Evolutionary conservation across 2,797 vertebrate genomes (phyloP).

Genomic region (Paramormyrops hopkinsi): DNA sequence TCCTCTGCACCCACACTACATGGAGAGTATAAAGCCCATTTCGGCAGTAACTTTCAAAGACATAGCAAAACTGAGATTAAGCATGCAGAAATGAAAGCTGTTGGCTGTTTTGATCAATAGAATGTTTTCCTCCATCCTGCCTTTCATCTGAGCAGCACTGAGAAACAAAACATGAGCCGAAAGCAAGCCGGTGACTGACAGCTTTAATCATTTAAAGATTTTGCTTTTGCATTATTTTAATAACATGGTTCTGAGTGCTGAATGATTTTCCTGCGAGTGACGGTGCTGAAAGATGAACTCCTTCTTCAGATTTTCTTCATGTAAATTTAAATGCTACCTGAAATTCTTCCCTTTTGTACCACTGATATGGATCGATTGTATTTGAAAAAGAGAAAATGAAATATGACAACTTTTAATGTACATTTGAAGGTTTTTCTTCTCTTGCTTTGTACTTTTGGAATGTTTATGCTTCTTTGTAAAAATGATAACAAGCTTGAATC

Average conservation of each 20-base stretch:
- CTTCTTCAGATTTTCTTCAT: background rate
- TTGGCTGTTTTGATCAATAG: conserved; percentile 52
- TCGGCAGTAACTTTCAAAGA: conserved; percentile 25
- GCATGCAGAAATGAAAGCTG: conserved; percentile 48
- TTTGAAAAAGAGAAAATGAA: background rate
- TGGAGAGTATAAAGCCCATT: conserved; percentile 21
- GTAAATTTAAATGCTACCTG: background rate
- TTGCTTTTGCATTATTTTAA: conserved; percentile 36
- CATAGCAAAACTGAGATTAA: conserved; percentile 51
- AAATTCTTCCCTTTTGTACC: background rate
- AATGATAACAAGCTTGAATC: background rate
- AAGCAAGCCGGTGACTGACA: conserved; percentile 53
- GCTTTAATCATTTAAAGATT: conserved; percentile 61
- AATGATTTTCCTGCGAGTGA: background rate
- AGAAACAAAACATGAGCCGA: conserved; percentile 36
- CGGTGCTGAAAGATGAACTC: background rate
- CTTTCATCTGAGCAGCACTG: conserved; percentile 61
- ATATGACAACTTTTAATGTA: background rate
- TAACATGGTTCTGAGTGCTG: conserved; percentile 34
- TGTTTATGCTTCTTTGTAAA: background rate
- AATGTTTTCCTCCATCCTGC: conserved; percentile 43
- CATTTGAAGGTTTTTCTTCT: background rate
- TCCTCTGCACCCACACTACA: conserved; percentile 24
- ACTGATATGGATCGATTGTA: background rate
- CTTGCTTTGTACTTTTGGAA: background rate